These are phyloP conservation scores for Arctocebus calabarensis DNA, from an alignment of 2,797 vertebrate genomes.

Conservation along the genomic window DNA sequence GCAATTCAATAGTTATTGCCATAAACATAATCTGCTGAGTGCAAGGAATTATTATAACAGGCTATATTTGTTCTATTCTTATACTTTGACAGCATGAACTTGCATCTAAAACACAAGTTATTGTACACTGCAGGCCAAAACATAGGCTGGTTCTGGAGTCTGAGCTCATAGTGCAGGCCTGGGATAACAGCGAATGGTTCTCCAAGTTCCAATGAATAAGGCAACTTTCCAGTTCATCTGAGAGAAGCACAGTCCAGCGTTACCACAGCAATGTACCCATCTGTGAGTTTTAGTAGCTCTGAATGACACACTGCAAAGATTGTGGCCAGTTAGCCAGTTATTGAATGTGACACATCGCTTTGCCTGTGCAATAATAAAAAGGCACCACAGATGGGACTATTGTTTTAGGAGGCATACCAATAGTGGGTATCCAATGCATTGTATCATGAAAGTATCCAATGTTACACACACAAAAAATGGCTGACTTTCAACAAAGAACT, in stretches of 20 bases:
- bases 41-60: conserved; percentile 18
- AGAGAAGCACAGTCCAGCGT: conserved; percentile 18
- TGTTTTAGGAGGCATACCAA: conserved; percentile 43
- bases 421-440: neutral
- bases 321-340: neutral
- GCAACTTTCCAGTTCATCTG: conserved; percentile 48
- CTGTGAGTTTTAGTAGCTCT: conserved; percentile 18
- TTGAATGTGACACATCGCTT: conserved; percentile 16
- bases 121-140: conserved; percentile 38
- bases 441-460: conserved; percentile 39
- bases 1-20: neutral
- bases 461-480: neutral
- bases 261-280: conserved; percentile 44
- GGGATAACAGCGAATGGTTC: conserved; percentile 13
- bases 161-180: conserved; percentile 30
- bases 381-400: conserved; percentile 11
- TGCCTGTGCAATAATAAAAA: conserved; percentile 39
- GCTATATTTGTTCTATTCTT: conserved; percentile 64
- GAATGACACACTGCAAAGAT: conserved; percentile 18
- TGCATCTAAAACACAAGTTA: conserved; percentile 63
- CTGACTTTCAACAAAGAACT: conserved; percentile 43
- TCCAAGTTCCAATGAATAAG: conserved; percentile 45
- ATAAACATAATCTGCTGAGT: conserved; percentile 31
- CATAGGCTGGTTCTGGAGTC: conserved; percentile 15
- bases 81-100: conserved; percentile 58